A percentile compares a stretch with the other conserved stretches of the same genome.
phyloP scores from a whole-genome alignment of 2,113 vertebrate genomes.

The Tyrannus savana region DNA sequence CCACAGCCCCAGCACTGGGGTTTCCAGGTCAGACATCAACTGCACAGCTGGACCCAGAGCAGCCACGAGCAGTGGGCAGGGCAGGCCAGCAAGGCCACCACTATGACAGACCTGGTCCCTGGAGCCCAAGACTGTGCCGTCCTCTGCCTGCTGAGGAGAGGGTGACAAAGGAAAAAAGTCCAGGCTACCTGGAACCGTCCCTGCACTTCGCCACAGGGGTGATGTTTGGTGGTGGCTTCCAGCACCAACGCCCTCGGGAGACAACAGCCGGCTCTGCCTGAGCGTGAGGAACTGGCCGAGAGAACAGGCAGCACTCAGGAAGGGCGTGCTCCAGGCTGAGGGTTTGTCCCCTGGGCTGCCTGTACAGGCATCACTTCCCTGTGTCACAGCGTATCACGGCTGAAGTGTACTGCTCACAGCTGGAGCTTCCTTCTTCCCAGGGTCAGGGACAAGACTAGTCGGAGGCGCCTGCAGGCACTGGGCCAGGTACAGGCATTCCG shows the following conservation, averaged over 20 bases:
- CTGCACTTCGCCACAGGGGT: not conserved
- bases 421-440: not conserved
- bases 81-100: not conserved
- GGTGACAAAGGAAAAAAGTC: not conserved
- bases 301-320: not conserved
- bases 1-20: not conserved
- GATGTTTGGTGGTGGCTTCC: not conserved
- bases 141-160: not conserved
- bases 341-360: conserved; percentile 12
- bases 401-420: not conserved
- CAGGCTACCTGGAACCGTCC: not conserved
- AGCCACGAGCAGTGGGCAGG: not conserved
- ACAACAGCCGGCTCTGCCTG: not conserved
- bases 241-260: not conserved
- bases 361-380: conserved; percentile 49
- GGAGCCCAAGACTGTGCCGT: accelerated
- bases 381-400: not conserved
- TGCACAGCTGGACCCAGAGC: not conserved
- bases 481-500: accelerated
- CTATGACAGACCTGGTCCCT: not conserved
- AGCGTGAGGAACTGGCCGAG: not conserved
- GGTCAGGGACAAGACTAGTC: not conserved
- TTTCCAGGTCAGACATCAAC: not conserved
- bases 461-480: not conserved
- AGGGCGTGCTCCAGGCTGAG: conserved; percentile 47